Percentiles rank a stretch among this genome's conserved stretches.
Conservation (phyloP, 64 coral and sea anemone genomes). For the Actinia tenebrosa region DNA sequence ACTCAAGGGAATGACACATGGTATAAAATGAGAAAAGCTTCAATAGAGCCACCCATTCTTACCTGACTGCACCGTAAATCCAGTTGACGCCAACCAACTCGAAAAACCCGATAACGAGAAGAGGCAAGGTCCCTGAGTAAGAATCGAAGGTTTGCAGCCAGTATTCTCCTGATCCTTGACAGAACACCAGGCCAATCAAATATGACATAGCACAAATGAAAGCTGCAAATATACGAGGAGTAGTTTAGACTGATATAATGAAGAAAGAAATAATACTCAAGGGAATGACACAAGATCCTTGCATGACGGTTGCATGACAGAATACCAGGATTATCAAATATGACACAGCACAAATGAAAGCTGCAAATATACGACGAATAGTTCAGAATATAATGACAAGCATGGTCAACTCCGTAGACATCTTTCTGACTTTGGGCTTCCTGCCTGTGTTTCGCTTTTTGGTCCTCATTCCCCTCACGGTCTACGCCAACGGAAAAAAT, state of each 20-base stretch:
- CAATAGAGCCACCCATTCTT: not conserved
- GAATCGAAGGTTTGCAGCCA: conserved; percentile 74
- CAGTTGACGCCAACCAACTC: conserved; percentile 55
- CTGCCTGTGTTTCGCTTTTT: no score
- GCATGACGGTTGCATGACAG: conserved; percentile 11
- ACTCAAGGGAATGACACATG: no score
- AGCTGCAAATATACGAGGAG: not conserved
- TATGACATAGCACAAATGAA: conserved; percentile 34
- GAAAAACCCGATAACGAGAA: conserved; percentile 52
- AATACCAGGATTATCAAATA: conserved; percentile 55
- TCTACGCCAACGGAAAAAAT: no score
- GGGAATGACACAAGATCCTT: no score
- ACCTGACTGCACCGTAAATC: conserved; percentile 58
- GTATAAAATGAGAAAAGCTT: no score
- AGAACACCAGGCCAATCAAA: conserved; percentile 59
- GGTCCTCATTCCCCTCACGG: no score
- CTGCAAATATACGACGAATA: not conserved
- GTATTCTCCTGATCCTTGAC: conserved; percentile 64
- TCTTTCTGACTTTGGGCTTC: no score
- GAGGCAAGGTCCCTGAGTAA: conserved; percentile 58
- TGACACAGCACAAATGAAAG: conserved; percentile 24
- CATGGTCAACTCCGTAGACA: no score
- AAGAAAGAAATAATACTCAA: no score
- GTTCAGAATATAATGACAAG: no score
- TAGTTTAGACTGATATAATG: no score